A percentile compares a stretch with the other conserved stretches of the same genome.
phyloP scores from a whole-genome alignment of 53 echinoderm and acorn worm genomes.

The Arbacia lixula region DNA sequence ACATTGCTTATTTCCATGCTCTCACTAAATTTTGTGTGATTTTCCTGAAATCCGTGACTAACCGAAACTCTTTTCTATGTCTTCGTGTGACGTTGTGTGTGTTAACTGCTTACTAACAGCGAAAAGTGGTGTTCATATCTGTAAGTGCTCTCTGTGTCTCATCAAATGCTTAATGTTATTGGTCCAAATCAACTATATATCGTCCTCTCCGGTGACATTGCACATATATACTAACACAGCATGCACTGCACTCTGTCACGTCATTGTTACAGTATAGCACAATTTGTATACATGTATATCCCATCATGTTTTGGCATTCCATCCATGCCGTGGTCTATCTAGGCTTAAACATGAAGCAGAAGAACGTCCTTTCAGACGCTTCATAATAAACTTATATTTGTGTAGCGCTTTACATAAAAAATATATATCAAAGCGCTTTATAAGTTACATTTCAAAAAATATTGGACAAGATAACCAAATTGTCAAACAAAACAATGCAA shows the following conservation, averaged over 20 bases:
- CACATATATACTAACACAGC: conserved; percentile 28
- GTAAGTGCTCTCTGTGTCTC: conserved; percentile 46
- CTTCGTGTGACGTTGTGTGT: conserved; percentile 9
- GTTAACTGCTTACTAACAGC: conserved; percentile 32
- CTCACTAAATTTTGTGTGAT: neutral
- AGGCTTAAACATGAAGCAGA: no score
- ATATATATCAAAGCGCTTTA: no score
- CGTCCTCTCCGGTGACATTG: neutral
- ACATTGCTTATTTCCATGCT: neutral
- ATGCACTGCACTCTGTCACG: neutral
- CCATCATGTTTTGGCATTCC: no score
- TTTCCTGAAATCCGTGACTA: conserved; percentile 3
- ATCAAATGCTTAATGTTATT: neutral
- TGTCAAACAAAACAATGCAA: no score
- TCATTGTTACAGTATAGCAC: no score
- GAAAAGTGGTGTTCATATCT: conserved; percentile 54
- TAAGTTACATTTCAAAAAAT: no score
- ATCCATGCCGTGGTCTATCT: no score
- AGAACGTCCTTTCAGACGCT: no score
- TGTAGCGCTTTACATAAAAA: no score
- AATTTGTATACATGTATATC: no score
- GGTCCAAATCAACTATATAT: neutral
- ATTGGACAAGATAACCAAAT: no score
- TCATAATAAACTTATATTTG: no score
- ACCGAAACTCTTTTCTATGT: conserved; percentile 16